These are phyloP conservation scores for Punctoribates punctum DNA, from an alignment of 2,888 invertebrate genomes.

Conservation along the genomic window DNA sequence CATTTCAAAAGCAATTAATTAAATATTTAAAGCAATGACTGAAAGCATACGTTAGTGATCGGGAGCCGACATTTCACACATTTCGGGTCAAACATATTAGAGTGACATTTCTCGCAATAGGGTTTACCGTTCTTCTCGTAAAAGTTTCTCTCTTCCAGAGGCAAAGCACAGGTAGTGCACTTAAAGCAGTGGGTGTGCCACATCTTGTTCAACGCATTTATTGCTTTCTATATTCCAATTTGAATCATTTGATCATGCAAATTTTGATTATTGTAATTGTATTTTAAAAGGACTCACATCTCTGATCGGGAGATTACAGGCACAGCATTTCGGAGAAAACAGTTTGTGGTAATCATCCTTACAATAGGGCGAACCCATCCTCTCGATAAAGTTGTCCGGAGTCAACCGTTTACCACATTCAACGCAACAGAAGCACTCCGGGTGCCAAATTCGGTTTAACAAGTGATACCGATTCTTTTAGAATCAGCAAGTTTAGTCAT, in stretches of 20 bases:
- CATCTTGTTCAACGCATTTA: slow-evolving; percentile 79
- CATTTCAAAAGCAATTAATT: neutral
- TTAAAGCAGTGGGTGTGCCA: slow-evolving; percentile 99
- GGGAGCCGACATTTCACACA: slow-evolving; percentile 99
- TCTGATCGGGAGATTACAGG: slow-evolving; percentile 96
- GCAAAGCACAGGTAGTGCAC: slow-evolving; percentile 94
- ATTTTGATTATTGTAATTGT: no score
- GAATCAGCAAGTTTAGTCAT: neutral
- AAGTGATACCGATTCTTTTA: slow-evolving; percentile 39
- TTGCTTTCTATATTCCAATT: slow-evolving; percentile 30
- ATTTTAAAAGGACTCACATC: slow-evolving; percentile 53
- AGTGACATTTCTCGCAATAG: slow-evolving; percentile 95
- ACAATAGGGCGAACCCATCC: slow-evolving; percentile 94
- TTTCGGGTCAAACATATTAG: slow-evolving; percentile 94
- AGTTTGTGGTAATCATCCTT: slow-evolving; percentile 94
- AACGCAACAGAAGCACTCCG: slow-evolving; percentile 98
- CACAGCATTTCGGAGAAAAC: slow-evolving; percentile 96
- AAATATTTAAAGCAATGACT: neutral
- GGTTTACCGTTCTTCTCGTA: slow-evolving; percentile 95
- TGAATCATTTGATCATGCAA: neutral
- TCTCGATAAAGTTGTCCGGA: slow-evolving; percentile 96
- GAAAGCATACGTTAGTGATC: slow-evolving; percentile 65
- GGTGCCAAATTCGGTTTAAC: slow-evolving; percentile 75
- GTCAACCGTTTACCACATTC: slow-evolving; percentile 96
- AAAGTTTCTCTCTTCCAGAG: slow-evolving; percentile 95